A percentile compares a stretch with the other conserved stretches of the same genome.
Conservation (phyloP, 2,113 vertebrate species). For the Psephotus haematonotus region DNA sequence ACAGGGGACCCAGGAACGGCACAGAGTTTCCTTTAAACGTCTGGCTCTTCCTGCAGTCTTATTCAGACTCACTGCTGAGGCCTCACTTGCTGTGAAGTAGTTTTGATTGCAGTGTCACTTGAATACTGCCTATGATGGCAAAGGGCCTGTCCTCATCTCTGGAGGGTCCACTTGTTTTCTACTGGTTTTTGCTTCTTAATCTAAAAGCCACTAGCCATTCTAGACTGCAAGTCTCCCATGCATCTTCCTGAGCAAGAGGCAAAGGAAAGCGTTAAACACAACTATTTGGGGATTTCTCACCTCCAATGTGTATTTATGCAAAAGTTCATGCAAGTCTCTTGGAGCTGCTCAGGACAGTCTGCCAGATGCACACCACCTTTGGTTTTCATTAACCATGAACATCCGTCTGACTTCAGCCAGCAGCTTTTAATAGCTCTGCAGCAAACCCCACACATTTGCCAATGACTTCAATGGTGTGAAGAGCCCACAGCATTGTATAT, state of each 20-base stretch:
- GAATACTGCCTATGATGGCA: background rate
- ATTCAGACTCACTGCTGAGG: background rate
- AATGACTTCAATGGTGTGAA: background rate
- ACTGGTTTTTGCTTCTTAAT: background rate
- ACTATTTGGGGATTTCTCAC: background rate
- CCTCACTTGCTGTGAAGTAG: background rate
- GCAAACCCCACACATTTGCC: background rate
- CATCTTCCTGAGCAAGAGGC: background rate
- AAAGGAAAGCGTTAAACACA: background rate
- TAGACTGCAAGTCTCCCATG: rapidly evolving
- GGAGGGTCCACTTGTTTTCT: background rate
- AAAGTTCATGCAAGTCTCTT: background rate
- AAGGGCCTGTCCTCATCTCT: background rate
- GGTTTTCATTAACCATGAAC: background rate
- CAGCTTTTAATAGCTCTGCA: background rate
- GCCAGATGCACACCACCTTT: background rate
- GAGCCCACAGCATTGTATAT: rapidly evolving
- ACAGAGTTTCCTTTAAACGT: background rate
- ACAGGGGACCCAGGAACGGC: background rate
- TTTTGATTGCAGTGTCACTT: background rate
- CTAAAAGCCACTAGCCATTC: background rate
- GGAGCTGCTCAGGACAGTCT: background rate
- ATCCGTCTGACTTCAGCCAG: background rate
- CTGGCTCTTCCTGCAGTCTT: background rate
- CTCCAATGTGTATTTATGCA: background rate